phyloP scores from a whole-genome alignment of 2,113 vertebrate genomes.

The Mustelus asterias region DNA sequence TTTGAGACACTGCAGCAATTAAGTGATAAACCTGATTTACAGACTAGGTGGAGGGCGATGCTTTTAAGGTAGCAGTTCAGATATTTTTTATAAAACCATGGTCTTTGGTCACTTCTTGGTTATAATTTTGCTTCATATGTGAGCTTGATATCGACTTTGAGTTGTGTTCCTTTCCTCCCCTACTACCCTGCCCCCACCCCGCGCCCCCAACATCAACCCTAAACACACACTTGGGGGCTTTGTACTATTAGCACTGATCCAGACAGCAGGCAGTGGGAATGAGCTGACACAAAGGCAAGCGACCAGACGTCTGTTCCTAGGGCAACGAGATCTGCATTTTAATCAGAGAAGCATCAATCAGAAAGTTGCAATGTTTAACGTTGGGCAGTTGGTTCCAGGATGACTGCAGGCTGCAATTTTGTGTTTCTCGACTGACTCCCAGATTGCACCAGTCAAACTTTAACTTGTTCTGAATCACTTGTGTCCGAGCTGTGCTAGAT shows the following conservation, averaged over 20 bases:
- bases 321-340: slow-evolving; percentile 35
- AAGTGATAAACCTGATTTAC: background rate
- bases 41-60: background rate
- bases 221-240: background rate
- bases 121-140: background rate
- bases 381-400: background rate
- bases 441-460: background rate
- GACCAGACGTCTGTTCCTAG: slow-evolving; percentile 10
- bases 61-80: background rate
- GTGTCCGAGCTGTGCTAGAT: no score
- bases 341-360: slow-evolving; percentile 34
- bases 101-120: background rate
- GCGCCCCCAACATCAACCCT: background rate
- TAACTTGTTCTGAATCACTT: background rate
- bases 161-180: no score
- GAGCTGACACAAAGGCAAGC: slow-evolving; percentile 12
- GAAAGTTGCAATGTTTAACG: background rate
- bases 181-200: background rate
- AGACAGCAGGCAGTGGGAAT: slow-evolving; percentile 32
- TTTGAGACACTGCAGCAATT: background rate
- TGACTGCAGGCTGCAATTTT: background rate
- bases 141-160: background rate
- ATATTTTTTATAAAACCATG: background rate
- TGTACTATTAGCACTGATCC: background rate
- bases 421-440: background rate